phyloP scores from a whole-genome alignment of 2,888 invertebrate genomes.

The Drosophila multiciliata region DNA sequence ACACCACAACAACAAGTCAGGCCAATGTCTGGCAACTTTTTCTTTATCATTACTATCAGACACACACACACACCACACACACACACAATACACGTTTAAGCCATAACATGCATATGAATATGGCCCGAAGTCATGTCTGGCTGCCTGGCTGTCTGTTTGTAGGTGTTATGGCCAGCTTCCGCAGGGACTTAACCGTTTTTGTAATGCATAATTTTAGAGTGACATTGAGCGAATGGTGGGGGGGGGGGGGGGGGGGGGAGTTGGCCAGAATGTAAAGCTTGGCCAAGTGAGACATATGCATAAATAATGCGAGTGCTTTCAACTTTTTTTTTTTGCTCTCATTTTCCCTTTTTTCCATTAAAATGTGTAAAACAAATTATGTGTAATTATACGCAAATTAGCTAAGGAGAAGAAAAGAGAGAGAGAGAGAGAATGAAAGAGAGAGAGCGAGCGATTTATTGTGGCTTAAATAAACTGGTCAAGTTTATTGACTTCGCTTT shows the following conservation, averaged over 20 bases:
- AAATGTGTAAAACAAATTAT: constrained; percentile 66
- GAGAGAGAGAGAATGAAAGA: not conserved
- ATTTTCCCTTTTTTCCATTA: constrained; percentile 22
- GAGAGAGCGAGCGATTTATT: constrained; percentile 36
- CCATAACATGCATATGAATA: constrained; percentile 75
- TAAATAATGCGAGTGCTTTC: constrained; percentile 67
- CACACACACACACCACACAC: constrained; percentile 16
- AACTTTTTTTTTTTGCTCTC: constrained; percentile 22
- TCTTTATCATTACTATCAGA: constrained; percentile 75
- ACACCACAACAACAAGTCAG: constrained; percentile 12
- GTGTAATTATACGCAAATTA: constrained; percentile 76
- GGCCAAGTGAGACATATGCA: constrained; percentile 57
- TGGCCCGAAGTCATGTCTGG: constrained; percentile 60
- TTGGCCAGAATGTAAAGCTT: not conserved
- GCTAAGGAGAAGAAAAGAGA: constrained; percentile 32
- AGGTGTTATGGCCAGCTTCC: constrained; percentile 81
- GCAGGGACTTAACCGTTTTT: constrained; percentile 81
- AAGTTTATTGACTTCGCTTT: constrained; percentile 74
- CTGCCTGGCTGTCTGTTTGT: constrained; percentile 46
- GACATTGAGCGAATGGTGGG: constrained; percentile 12
- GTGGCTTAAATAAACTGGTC: constrained; percentile 69
- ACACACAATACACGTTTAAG: constrained; percentile 20
- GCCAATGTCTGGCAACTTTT: constrained; percentile 72
- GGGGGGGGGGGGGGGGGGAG: not conserved
- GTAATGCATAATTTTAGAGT: constrained; percentile 76